Conservation (phyloP, 2,888 invertebrate species). For the Argyra leucocephala region DNA sequence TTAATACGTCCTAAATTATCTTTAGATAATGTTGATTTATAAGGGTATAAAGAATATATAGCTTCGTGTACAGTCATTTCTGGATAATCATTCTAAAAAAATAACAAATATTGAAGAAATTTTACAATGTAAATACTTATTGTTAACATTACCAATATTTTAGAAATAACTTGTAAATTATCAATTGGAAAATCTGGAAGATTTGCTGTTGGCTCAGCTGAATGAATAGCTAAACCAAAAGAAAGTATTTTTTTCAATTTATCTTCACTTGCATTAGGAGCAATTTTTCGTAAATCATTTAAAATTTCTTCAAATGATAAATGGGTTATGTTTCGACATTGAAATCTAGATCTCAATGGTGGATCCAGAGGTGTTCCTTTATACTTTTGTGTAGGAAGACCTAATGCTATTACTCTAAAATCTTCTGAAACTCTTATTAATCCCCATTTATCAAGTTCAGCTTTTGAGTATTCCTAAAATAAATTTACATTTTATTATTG, state of each 20-base stretch:
- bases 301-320: slow-evolving; percentile 46
- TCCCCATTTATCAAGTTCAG: slow-evolving; percentile 75
- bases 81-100: slow-evolving; percentile 61
- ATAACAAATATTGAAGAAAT: not conserved
- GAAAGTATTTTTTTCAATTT: slow-evolving; percentile 49
- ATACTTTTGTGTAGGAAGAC: slow-evolving; percentile 78
- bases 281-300: slow-evolving; percentile 43
- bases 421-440: slow-evolving; percentile 86
- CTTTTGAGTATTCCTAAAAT: slow-evolving; percentile 61
- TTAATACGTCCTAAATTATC: slow-evolving; percentile 67
- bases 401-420: slow-evolving; percentile 88
- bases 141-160: slow-evolving; percentile 33
- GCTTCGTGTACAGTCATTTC: slow-evolving; percentile 56
- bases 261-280: slow-evolving; percentile 48
- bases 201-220: slow-evolving; percentile 57
- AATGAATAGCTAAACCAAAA: slow-evolving; percentile 68
- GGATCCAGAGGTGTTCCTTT: slow-evolving; percentile 91
- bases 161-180: slow-evolving; percentile 57
- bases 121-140: not conserved
- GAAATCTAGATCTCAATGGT: slow-evolving; percentile 87
- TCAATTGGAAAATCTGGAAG: slow-evolving; percentile 88
- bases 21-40: slow-evolving; percentile 63
- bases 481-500: not conserved
- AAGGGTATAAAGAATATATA: slow-evolving; percentile 73
- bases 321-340: slow-evolving; percentile 70